A percentile compares a stretch with the other conserved stretches of the same genome.
Conservation (phyloP, 1,140 invertebrate genomes). For the Drosophila erecta region DNA sequence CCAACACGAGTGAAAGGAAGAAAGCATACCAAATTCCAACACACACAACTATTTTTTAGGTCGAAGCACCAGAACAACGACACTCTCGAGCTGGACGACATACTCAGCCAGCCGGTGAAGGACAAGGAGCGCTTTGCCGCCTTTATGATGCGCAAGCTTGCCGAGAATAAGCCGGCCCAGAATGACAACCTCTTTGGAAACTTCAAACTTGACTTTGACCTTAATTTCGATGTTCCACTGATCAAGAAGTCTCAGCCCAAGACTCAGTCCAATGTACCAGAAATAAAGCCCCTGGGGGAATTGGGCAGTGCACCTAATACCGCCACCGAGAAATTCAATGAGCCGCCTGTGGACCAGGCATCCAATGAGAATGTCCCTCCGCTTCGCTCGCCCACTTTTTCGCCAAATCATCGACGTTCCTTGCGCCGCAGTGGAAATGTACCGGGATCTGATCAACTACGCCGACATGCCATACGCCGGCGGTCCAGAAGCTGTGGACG, state of each 20-base stretch:
- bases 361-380: constrained; percentile 7
- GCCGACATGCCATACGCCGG: constrained; percentile 57
- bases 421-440: constrained; percentile 36
- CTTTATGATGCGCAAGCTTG: constrained; percentile 4
- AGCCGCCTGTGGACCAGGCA: not conserved
- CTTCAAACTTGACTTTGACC: constrained; percentile 1
- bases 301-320: not conserved
- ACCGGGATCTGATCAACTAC: constrained; percentile 54
- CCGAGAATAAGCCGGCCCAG: constrained; percentile 2
- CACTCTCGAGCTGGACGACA: constrained; percentile 5
- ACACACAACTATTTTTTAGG: not conserved
- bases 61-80: not conserved
- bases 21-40: not conserved
- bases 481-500: constrained; percentile 59
- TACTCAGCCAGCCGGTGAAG: constrained; percentile 7
- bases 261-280: not conserved
- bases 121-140: constrained; percentile 5
- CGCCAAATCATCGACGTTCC: constrained; percentile 4
- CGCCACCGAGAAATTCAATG: not conserved
- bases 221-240: not conserved
- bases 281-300: not conserved
- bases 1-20: no score
- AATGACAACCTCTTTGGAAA: constrained; percentile 1
- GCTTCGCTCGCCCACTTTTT: not conserved
- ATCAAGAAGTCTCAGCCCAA: not conserved